These are phyloP conservation scores for Pteruthius melanotis DNA, from an alignment of 2,113 vertebrate species.

Conservation along the genomic window DNA sequence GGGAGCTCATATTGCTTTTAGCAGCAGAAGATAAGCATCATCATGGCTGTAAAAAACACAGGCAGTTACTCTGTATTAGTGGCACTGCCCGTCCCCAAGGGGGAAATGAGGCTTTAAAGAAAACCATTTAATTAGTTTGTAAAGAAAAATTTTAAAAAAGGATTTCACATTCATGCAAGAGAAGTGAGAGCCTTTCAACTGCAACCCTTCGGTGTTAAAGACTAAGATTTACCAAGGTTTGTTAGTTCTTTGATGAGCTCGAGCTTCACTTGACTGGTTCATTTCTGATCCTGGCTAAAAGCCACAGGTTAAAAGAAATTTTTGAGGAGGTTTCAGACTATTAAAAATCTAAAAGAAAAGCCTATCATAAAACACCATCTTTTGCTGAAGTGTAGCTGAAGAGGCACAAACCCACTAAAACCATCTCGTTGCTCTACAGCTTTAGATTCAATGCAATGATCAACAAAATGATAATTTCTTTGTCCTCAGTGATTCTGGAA, in stretches of 20 bases:
- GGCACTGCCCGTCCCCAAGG: rapidly evolving
- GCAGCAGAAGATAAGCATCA: neutral
- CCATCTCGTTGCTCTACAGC: rapidly evolving
- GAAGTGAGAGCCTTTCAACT: neutral
- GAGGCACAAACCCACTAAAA: neutral
- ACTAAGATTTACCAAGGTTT: neutral
- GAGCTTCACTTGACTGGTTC: neutral
- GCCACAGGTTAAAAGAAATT: neutral
- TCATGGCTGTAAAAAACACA: neutral
- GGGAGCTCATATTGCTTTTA: neutral
- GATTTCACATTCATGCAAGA: neutral
- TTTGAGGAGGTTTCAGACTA: neutral
- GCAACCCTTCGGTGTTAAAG: neutral
- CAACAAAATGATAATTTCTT: neutral
- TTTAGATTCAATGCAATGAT: neutral
- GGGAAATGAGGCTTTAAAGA: neutral
- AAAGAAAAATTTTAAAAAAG: neutral
- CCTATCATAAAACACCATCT: neutral
- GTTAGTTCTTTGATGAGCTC: neutral
- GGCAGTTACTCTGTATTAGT: neutral
- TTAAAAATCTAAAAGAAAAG: neutral
- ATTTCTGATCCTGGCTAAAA: neutral
- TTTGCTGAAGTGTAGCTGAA: neutral
- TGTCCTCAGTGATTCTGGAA: neutral
- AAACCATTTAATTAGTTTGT: neutral